Evolutionary conservation across 2,888 invertebrate genomes (phyloP).

Genomic region (Nomada fucata): DNA sequence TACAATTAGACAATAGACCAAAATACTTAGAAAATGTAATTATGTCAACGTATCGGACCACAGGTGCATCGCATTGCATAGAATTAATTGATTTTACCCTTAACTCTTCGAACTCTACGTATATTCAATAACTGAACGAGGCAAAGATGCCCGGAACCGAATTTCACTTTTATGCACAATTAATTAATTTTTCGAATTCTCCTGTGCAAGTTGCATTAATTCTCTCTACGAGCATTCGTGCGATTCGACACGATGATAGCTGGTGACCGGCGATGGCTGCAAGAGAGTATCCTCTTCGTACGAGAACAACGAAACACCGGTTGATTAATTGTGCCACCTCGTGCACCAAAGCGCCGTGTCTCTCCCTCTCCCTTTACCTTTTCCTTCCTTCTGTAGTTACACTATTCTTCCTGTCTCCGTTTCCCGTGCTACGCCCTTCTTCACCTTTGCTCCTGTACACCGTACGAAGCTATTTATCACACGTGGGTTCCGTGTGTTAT

Average conservation of each 20-base stretch:
- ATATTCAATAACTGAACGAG: not conserved
- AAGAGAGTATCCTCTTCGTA: conserved; percentile 63
- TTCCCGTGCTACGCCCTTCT: conserved; percentile 29
- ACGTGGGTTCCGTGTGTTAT: conserved; percentile 72
- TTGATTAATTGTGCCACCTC: conserved; percentile 74
- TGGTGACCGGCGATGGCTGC: conserved; percentile 18
- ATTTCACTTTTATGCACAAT: conserved; percentile 23
- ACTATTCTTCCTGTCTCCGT: conserved; percentile 41
- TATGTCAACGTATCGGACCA: no score
- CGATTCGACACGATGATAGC: conserved; percentile 17
- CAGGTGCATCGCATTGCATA: no score
- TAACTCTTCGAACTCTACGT: not conserved
- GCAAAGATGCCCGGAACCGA: no score
- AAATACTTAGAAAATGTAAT: no score
- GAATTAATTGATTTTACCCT: not conserved
- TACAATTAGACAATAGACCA: no score
- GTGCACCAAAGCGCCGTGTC: conserved; percentile 25
- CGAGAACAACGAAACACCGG: conserved; percentile 70
- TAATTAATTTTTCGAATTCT: conserved; percentile 70
- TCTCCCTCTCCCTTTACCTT: not conserved
- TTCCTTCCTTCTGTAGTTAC: conserved; percentile 4
- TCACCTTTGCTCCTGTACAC: conserved; percentile 46
- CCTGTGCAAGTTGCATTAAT: conserved; percentile 62
- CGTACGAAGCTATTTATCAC: conserved; percentile 73
- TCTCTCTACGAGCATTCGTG: conserved; percentile 41